Evolutionary conservation across 2,113 vertebrate species (phyloP).

Genomic region (Gymnogyps californianus): DNA sequence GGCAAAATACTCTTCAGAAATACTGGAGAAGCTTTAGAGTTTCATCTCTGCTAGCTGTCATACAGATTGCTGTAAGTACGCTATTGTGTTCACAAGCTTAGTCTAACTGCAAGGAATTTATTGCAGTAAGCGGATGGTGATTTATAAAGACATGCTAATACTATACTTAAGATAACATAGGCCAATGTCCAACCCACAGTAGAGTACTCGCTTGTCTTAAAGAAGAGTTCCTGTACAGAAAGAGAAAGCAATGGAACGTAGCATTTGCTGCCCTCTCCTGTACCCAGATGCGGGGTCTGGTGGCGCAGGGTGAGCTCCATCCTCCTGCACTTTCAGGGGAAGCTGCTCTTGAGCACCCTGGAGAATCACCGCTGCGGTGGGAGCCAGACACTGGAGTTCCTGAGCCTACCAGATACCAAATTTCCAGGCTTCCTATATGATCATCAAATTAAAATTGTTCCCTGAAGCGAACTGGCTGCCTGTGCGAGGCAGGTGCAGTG

Average conservation of each 20-base stretch:
- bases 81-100: neutral
- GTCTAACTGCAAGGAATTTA: neutral
- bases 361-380: neutral
- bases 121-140: neutral
- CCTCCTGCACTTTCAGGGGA: neutral
- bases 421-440: neutral
- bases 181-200: neutral
- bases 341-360: neutral
- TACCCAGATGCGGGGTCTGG: neutral
- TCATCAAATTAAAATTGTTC: neutral
- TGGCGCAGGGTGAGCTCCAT: neutral
- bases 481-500: neutral
- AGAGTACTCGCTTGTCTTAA: neutral
- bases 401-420: neutral
- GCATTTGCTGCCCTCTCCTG: neutral
- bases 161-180: neutral
- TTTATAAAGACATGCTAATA: neutral
- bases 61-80: neutral
- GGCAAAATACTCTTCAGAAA: neutral
- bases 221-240: neutral
- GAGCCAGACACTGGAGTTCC: neutral
- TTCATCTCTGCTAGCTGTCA: neutral
- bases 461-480: neutral
- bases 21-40: neutral
- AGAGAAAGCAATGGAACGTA: neutral